Percentiles rank a stretch among this genome's conserved stretches.
phyloP scores from a whole-genome alignment of 2,888 invertebrate species.

The Proisotoma minuta region DNA sequence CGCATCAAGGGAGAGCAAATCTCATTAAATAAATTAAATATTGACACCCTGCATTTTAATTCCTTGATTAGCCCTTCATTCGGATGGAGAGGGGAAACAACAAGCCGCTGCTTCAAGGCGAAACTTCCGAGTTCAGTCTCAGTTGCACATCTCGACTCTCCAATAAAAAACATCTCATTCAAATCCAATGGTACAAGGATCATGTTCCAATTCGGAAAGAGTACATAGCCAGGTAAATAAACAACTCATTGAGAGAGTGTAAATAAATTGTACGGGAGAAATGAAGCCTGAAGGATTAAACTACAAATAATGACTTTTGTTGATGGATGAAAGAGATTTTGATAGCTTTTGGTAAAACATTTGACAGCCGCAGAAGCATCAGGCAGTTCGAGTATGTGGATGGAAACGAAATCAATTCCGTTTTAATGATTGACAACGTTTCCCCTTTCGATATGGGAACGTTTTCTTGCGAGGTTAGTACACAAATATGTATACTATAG shows the following conservation, averaged over 20 bases:
- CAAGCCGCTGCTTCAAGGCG: not conserved
- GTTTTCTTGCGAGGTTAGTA: conserved; percentile 68
- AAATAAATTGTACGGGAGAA: not conserved
- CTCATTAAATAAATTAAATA: too few relatives aligned
- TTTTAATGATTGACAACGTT: conserved; percentile 67
- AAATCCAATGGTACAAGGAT: conserved; percentile 4
- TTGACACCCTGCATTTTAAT: too few relatives aligned
- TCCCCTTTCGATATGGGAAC: conserved; percentile 67
- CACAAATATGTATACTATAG: not conserved
- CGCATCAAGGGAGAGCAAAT: too few relatives aligned
- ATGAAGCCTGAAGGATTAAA: not conserved
- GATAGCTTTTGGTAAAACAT: too few relatives aligned
- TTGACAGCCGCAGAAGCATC: conserved; percentile 12
- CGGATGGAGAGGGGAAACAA: not conserved
- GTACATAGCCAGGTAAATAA: not conserved
- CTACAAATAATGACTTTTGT: not conserved
- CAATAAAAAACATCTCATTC: not conserved
- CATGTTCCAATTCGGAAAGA: not conserved
- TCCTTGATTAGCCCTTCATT: not conserved
- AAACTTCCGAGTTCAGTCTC: conserved; percentile 4
- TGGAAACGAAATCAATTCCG: conserved; percentile 63
- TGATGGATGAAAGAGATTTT: not conserved
- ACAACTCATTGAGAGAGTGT: not conserved
- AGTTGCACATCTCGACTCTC: not conserved
- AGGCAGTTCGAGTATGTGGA: not conserved